Percentiles rank a stretch among this genome's conserved stretches.
phyloP scores from a whole-genome alignment of 2,113 vertebrate species.

The Sinocyclocheilus maitianheensis region DNA sequence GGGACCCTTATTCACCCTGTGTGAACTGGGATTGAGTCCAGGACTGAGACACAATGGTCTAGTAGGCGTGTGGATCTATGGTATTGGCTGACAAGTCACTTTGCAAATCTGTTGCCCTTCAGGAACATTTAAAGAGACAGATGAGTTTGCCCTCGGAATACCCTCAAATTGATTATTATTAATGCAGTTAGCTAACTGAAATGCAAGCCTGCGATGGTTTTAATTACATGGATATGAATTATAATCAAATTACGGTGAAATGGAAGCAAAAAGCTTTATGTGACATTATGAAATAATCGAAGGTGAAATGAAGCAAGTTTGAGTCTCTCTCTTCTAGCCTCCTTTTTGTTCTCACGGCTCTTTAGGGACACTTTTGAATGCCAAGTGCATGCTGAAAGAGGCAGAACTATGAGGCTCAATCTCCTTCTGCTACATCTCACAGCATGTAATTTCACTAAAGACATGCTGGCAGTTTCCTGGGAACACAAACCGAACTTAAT shows the following conservation, averaged over 20 bases:
- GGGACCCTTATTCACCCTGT: background rate
- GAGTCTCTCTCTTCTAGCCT: background rate
- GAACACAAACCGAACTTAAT: background rate
- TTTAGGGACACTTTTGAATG: conserved; percentile 13
- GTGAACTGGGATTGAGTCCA: background rate
- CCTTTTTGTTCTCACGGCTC: background rate
- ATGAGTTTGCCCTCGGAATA: background rate
- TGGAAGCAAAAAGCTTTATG: background rate
- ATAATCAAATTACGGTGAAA: background rate
- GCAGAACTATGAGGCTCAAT: conserved; percentile 9
- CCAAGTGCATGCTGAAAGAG: conserved; percentile 31
- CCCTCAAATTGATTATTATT: conserved; percentile 24
- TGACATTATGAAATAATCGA: conserved; percentile 9
- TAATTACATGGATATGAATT: conserved; percentile 5
- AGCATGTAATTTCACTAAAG: conserved; percentile 10
- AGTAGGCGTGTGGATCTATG: background rate
- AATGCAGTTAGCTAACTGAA: background rate
- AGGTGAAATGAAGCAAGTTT: background rate
- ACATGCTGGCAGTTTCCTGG: background rate
- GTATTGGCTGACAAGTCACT: background rate
- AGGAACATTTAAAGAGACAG: conserved; percentile 21
- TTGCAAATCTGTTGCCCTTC: conserved; percentile 6
- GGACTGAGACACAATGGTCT: background rate
- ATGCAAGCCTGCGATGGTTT: background rate
- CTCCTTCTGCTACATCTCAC: conserved; percentile 19